Base-by-base conservation (phyloP, 2,888 invertebrate species). In the Hartigia nigra region DNA sequence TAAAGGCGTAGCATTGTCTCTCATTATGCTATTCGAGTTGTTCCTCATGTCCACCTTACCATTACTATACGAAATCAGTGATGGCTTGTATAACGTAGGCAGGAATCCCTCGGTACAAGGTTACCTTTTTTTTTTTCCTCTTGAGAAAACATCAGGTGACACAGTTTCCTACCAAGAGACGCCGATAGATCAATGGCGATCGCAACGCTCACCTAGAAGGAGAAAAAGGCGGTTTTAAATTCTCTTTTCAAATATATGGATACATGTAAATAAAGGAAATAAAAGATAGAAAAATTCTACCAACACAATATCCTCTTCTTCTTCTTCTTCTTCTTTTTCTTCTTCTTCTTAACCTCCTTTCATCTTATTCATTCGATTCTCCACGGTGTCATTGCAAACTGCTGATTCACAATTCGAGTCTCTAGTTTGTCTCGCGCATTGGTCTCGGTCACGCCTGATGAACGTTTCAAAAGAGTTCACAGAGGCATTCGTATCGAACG, bases 1-100 rank as follows among this genome's bases (percentile, higher is more conserved):
- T 72, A 9, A 72, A 34, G 72, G 72, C 72, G 72, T 72, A 72
- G 32, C 72, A 72, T 72, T 34, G 72, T 72, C 72, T 34, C 72
- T 72, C 72, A 72, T 72, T 72, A 72, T 72, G 31, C 72, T 31
- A 12, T 72, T 31, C 31, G 31, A 34, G 34, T 31, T 72, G 72
- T 72, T 32, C 72, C 72, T 72, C 31, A n/a, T 72, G 72, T 31
- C 72, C 72, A 34, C 31, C 32, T 72, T 72, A 72, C 72, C 72
- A 72, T 31, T 72, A 1, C 32, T 31, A 31, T 72, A 72, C 31
- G 72, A 12, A 72, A 72, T 34, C 72, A 31, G 72, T 31, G 72
- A 32, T 34, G 12, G 34, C 72, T 72, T 72, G 55, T 55, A 55
- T 23, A 55, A 55, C 55, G 55, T 55, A 55, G 55, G 9, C 23